Conservation (phyloP, 2,113 vertebrate species). For the Zingel zingel region DNA sequence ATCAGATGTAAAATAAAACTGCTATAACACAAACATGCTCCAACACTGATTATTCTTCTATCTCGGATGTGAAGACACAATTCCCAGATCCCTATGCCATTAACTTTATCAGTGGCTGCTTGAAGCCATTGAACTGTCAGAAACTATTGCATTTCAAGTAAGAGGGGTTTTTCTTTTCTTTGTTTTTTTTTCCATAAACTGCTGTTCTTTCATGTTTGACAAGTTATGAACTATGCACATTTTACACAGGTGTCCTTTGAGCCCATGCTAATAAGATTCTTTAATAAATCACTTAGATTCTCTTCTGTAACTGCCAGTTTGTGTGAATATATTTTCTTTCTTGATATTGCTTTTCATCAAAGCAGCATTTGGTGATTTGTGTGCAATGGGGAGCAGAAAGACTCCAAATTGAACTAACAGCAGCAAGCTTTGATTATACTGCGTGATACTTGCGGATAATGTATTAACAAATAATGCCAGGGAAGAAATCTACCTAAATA, state of each 20-base stretch:
- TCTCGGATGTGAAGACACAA: slow-evolving; percentile 1
- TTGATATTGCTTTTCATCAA: neutral
- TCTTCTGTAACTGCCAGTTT: neutral
- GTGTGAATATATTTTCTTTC: neutral
- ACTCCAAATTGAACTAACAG: neutral
- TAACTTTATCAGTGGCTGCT: slow-evolving; percentile 23
- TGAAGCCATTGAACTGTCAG: slow-evolving; percentile 34
- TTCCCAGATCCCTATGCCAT: slow-evolving; percentile 21
- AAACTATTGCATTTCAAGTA: slow-evolving; percentile 9
- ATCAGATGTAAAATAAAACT: slow-evolving; percentile 46
- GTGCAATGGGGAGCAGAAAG: neutral
- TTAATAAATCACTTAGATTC: slow-evolving; percentile 21
- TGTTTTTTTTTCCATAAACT: neutral
- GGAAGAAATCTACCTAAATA: neutral
- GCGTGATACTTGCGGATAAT: neutral
- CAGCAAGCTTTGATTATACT: neutral
- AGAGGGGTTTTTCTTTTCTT: slow-evolving; percentile 4
- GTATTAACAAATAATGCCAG: neutral
- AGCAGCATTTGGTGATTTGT: neutral
- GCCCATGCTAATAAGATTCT: slow-evolving; percentile 30
- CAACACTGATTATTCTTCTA: slow-evolving; percentile 4
- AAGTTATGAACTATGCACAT: slow-evolving; percentile 3
- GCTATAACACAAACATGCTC: neutral
- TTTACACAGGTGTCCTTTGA: slow-evolving; percentile 31
- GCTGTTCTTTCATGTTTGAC: slow-evolving; percentile 16